Evolutionary conservation across 2,797 vertebrate genomes (phyloP).

Genomic region (Cossypha dichroa): DNA sequence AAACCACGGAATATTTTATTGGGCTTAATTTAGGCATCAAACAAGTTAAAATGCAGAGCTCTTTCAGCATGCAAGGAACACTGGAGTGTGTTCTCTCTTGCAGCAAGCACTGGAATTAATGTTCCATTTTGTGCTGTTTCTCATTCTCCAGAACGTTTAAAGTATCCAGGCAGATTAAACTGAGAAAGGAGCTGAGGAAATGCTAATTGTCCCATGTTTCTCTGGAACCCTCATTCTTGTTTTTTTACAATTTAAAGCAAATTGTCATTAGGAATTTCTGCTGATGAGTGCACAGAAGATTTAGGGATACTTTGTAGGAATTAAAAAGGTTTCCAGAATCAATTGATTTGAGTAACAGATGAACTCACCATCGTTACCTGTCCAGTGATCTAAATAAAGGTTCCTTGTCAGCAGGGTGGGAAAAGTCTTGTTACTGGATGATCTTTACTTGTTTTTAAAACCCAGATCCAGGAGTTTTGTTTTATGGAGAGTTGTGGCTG

Average conservation of each 20-base stretch:
- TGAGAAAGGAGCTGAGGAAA: not conserved
- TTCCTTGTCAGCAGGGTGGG: not conserved
- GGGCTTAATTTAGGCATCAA: slow-evolving; percentile 28
- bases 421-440: not conserved
- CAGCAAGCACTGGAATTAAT: not conserved
- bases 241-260: not conserved
- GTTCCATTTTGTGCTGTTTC: not conserved
- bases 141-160: not conserved
- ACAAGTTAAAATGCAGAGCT: slow-evolving; percentile 27
- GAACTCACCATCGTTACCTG: not conserved
- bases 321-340: not conserved
- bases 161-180: slow-evolving; percentile 8
- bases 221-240: not conserved
- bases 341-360: not conserved
- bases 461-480: not conserved
- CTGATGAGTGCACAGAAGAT: not conserved
- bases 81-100: slow-evolving; percentile 8
- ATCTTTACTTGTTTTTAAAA: not conserved
- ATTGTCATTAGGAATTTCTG: not conserved
- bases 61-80: not conserved
- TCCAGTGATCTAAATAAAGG: not conserved
- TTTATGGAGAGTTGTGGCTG: not conserved
- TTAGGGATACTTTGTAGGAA: not conserved
- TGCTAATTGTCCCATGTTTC: not conserved
- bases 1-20: slow-evolving; percentile 22